These are phyloP conservation scores for Eurystomus gularis DNA, from an alignment of 2,113 vertebrate genomes.

Conservation along the genomic window DNA sequence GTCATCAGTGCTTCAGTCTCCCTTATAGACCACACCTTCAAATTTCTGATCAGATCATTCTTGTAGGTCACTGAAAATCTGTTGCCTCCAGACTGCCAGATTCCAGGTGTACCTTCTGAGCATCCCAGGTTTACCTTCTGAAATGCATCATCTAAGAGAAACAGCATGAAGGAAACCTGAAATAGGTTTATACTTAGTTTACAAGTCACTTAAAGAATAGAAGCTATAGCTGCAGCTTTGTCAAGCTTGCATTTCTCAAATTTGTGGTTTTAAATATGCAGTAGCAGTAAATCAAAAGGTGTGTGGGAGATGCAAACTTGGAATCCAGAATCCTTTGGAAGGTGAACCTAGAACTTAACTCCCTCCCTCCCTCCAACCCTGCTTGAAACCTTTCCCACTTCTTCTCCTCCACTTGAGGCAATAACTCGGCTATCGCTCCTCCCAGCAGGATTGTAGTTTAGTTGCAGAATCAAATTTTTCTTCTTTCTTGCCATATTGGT, in stretches of 20 bases:
- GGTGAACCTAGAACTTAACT: neutral
- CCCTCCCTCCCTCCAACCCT: neutral
- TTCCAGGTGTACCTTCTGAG: neutral
- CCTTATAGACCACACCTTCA: neutral
- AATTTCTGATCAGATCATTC: neutral
- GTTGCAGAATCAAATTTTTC: neutral
- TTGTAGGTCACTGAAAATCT: neutral
- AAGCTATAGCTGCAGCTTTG: neutral
- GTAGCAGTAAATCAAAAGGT: neutral
- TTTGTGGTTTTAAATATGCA: neutral
- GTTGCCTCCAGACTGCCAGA: neutral
- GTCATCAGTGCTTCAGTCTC: neutral
- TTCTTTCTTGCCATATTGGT: neutral
- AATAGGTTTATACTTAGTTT: neutral
- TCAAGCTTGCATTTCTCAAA: neutral
- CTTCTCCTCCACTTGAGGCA: neutral
- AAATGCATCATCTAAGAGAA: neutral
- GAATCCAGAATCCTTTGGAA: neutral
- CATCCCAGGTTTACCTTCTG: neutral
- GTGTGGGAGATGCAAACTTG: neutral
- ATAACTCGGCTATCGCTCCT: neutral
- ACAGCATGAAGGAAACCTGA: neutral
- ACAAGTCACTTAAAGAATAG: neutral
- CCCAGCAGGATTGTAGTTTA: neutral
- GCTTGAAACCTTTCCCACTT: neutral